These are phyloP conservation scores for Hemicrepidius hirtus DNA, from an alignment of 2,888 invertebrate species.

Conservation along the genomic window DNA sequence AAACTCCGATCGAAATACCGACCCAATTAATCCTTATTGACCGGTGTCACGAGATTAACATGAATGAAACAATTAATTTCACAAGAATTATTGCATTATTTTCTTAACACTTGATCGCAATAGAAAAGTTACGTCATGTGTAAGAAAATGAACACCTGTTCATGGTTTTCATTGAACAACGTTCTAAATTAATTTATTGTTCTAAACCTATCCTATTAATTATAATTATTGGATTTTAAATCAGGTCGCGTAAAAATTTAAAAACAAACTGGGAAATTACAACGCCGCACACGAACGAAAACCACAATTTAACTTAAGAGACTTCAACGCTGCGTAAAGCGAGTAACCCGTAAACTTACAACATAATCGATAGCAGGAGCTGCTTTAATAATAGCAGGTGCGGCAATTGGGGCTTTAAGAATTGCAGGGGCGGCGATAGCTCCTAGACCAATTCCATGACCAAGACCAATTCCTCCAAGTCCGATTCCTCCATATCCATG, in stretches of 20 bases:
- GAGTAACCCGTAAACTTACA: conserved; percentile 56
- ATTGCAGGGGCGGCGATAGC: conserved; percentile 6
- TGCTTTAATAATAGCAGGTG: conserved; percentile 55
- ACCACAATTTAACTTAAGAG: no score
- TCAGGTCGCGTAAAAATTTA: background rate
- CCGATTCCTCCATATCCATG: conserved; percentile 13
- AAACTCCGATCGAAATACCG: background rate
- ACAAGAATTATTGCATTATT: conserved; percentile 9
- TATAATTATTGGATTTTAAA: background rate
- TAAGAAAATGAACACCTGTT: conserved; percentile 3
- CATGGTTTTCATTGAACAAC: background rate
- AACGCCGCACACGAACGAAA: no score
- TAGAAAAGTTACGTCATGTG: background rate
- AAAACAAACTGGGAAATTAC: conserved; percentile 36
- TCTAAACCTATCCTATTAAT: no score
- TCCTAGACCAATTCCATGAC: background rate
- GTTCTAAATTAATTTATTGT: no score
- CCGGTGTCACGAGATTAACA: background rate
- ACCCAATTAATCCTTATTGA: conserved; percentile 1
- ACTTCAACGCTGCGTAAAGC: background rate
- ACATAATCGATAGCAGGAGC: conserved; percentile 65
- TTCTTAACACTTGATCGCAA: background rate
- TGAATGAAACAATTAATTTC: conserved; percentile 27
- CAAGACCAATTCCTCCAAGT: background rate
- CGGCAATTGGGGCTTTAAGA: no score